Conservation (phyloP, 2,888 invertebrate species). For the Parthenolecanium corni region DNA sequence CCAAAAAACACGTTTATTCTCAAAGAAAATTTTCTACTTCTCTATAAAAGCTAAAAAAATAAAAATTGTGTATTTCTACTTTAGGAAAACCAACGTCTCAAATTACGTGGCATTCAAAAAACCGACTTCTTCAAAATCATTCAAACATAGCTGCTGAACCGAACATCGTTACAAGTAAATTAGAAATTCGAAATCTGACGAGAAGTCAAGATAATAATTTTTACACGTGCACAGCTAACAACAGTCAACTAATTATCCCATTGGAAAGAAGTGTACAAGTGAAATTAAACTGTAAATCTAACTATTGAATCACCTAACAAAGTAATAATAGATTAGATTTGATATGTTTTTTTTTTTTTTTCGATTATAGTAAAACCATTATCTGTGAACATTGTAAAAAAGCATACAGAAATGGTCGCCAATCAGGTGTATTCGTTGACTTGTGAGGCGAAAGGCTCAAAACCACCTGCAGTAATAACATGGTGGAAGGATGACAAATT, state of each 20-base stretch:
- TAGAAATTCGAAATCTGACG: slow-evolving; percentile 60
- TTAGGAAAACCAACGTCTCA: slow-evolving; percentile 70
- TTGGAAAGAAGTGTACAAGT: slow-evolving; percentile 68
- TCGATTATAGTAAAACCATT: slow-evolving; percentile 65
- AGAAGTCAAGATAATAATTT: slow-evolving; percentile 70
- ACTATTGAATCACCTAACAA: background rate
- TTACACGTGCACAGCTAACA: slow-evolving; percentile 76
- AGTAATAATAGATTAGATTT: background rate
- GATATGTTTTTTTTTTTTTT: background rate
- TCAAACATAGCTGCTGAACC: slow-evolving; percentile 44
- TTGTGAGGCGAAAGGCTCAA: slow-evolving; percentile 71
- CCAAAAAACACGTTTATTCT: too few relatives aligned
- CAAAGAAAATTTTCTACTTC: too few relatives aligned
- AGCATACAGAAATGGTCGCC: slow-evolving; percentile 69
- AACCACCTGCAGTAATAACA: slow-evolving; percentile 69
- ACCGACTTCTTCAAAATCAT: slow-evolving; percentile 56
- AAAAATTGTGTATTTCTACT: slow-evolving; percentile 20
- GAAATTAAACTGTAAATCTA: slow-evolving; percentile 69
- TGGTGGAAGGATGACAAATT: slow-evolving; percentile 63
- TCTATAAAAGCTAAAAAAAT: too few relatives aligned
- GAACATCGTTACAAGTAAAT: slow-evolving; percentile 64
- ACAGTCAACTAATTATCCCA: slow-evolving; percentile 74
- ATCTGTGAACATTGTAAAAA: slow-evolving; percentile 66
- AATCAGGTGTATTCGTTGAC: slow-evolving; percentile 76
- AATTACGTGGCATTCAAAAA: slow-evolving; percentile 72